Evolutionary conservation across 2,888 invertebrate species (phyloP).

Genomic region (Noctuana brunneofusca): DNA sequence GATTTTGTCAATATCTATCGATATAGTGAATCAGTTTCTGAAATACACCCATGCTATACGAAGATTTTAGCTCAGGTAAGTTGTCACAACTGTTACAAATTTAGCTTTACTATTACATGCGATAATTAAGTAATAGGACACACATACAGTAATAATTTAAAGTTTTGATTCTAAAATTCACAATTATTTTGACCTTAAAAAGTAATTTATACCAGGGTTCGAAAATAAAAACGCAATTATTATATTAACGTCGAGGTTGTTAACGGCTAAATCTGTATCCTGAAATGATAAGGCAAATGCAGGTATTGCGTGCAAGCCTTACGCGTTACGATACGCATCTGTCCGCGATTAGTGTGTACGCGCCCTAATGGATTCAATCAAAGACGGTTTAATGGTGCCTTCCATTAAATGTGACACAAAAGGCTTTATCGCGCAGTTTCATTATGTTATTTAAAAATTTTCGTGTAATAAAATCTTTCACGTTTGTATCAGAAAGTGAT

Average conservation of each 20-base stretch:
- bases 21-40: slow-evolving; percentile 92
- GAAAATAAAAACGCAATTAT: slow-evolving; percentile 21
- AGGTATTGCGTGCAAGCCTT: slow-evolving; percentile 56
- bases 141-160: too few relatives aligned
- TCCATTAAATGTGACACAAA: slow-evolving; percentile 52
- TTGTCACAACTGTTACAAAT: not conserved
- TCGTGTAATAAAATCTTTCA: slow-evolving; percentile 12
- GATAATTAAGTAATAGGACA: too few relatives aligned
- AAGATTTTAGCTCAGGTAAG: slow-evolving; percentile 93
- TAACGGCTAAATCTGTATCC: slow-evolving; percentile 42
- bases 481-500: not conserved
- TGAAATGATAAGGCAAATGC: slow-evolving; percentile 57
- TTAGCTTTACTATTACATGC: too few relatives aligned
- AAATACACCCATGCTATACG: slow-evolving; percentile 95
- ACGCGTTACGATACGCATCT: slow-evolving; percentile 55
- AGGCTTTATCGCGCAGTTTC: slow-evolving; percentile 38
- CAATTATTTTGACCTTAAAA: too few relatives aligned
- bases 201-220: too few relatives aligned
- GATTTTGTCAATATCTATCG: slow-evolving; percentile 98
- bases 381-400: slow-evolving; percentile 53
- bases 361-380: slow-evolving; percentile 72
- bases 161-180: too few relatives aligned
- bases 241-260: slow-evolving; percentile 44
- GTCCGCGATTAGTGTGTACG: slow-evolving; percentile 50
- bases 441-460: slow-evolving; percentile 33